These are phyloP conservation scores for Sturnira hondurensis DNA, from an alignment of 2,113 vertebrate species.

Conservation along the genomic window DNA sequence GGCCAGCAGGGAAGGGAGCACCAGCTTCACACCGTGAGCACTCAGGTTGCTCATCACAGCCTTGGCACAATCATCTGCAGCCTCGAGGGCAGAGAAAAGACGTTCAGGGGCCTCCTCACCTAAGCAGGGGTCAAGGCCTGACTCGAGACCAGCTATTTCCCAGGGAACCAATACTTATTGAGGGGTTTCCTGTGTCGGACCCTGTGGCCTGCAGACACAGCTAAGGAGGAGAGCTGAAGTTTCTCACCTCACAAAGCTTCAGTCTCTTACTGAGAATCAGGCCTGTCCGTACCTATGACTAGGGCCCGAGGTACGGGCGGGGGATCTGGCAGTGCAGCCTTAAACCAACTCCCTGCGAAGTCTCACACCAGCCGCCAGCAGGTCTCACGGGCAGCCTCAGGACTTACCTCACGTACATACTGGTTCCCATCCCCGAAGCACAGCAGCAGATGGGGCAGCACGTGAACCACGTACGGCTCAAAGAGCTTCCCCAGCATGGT, in stretches of 20 bases:
- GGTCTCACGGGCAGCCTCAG: neutral
- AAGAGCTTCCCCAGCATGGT: constrained; percentile 99
- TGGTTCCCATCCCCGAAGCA: constrained; percentile 99
- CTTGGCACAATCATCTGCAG: constrained; percentile 98
- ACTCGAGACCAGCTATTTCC: neutral
- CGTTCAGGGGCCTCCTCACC: constrained; percentile 36
- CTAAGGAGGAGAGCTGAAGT: neutral
- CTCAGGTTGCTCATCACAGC: constrained; percentile 99
- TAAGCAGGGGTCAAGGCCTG: neutral
- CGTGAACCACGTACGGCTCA: constrained; percentile 97
- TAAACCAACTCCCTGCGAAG: neutral
- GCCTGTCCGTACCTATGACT: neutral
- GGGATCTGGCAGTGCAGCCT: neutral
- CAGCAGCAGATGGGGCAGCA: constrained; percentile 94
- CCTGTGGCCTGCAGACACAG: neutral
- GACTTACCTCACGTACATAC: constrained; percentile 95
- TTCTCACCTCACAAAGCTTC: neutral
- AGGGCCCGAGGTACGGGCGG: neutral
- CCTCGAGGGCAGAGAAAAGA: constrained; percentile 83
- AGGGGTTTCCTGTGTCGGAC: neutral
- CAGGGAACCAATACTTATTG: neutral
- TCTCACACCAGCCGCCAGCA: fast-evolving
- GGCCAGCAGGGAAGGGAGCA: constrained; percentile 94
- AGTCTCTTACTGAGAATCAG: neutral
- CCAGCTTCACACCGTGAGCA: constrained; percentile 97